Evolutionary conservation across 1,140 invertebrate genomes (phyloP).

Genomic region (Sitodiplosis mosellana): DNA sequence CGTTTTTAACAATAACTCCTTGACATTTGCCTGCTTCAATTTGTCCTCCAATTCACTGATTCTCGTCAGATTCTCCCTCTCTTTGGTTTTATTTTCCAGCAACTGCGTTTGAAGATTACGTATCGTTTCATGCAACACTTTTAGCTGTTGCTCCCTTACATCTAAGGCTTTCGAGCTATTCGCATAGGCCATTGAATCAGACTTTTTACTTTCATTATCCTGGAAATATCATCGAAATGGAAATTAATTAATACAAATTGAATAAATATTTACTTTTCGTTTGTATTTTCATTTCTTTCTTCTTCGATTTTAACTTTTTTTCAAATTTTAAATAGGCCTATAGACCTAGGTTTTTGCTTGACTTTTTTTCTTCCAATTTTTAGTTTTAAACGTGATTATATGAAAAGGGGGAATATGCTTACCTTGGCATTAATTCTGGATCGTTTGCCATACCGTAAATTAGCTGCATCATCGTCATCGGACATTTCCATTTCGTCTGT

Average conservation of each 20-base stretch:
- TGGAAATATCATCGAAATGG: conserved; percentile 23
- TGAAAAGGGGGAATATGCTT: not conserved
- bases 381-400: conserved; percentile 4
- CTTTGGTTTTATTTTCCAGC: conserved; percentile 40
- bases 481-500: conserved; percentile 26
- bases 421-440: conserved; percentile 21
- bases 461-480: conserved; percentile 19
- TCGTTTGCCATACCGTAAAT: conserved; percentile 9
- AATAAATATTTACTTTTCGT: too few relatives aligned
- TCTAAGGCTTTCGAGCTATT: conserved; percentile 14
- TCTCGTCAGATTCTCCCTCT: conserved; percentile 38
- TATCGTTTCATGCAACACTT: conserved; percentile 46
- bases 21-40: conserved; percentile 27
- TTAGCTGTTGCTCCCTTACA: conserved; percentile 25
- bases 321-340: too few relatives aligned
- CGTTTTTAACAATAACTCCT: conserved; percentile 8
- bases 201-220: too few relatives aligned
- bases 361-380: not conserved
- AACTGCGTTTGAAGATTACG: conserved; percentile 64
- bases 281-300: too few relatives aligned
- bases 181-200: too few relatives aligned
- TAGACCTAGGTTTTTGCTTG: too few relatives aligned
- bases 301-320: conserved; percentile 28
- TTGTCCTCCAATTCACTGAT: conserved; percentile 37
- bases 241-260: too few relatives aligned